phyloP scores from a whole-genome alignment of 2,888 invertebrate genomes.

The Sipha maydis region DNA sequence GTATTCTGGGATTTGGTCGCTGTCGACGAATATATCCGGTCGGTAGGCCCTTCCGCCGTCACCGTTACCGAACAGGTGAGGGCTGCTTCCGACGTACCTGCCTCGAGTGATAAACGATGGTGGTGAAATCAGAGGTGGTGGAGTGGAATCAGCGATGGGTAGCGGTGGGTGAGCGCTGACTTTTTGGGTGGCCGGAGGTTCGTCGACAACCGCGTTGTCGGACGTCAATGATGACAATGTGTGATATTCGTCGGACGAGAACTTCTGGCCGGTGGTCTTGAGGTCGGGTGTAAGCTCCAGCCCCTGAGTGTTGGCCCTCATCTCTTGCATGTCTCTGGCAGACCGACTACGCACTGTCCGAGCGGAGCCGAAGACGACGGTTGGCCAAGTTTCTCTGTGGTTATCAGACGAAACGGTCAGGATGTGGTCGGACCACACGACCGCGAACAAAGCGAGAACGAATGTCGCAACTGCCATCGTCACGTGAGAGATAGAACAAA shows the following conservation, averaged over 20 bases:
- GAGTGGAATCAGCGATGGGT: neutral
- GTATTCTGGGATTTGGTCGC: neutral
- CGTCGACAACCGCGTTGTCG: neutral
- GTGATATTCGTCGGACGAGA: constrained; percentile 11
- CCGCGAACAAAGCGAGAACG: neutral
- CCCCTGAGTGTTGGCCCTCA: neutral
- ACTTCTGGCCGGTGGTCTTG: constrained; percentile 21
- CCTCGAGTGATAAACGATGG: neutral
- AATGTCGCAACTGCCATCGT: neutral
- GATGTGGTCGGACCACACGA: neutral
- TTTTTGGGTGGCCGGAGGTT: neutral
- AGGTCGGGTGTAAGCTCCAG: neutral
- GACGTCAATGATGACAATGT: neutral
- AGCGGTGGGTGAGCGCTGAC: neutral
- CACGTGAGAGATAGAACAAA: too few species aligned
- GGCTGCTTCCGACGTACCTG: neutral
- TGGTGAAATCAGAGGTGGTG: neutral
- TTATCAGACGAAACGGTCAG: neutral
- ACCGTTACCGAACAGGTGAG: neutral
- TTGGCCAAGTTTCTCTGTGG: neutral
- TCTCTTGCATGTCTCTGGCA: neutral
- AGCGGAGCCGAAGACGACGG: neutral
- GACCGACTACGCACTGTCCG: neutral
- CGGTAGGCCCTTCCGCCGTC: neutral
- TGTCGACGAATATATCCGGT: neutral